Evolutionary conservation across 2,797 vertebrate genomes (phyloP).

Genomic region (Natrix natrix): DNA sequence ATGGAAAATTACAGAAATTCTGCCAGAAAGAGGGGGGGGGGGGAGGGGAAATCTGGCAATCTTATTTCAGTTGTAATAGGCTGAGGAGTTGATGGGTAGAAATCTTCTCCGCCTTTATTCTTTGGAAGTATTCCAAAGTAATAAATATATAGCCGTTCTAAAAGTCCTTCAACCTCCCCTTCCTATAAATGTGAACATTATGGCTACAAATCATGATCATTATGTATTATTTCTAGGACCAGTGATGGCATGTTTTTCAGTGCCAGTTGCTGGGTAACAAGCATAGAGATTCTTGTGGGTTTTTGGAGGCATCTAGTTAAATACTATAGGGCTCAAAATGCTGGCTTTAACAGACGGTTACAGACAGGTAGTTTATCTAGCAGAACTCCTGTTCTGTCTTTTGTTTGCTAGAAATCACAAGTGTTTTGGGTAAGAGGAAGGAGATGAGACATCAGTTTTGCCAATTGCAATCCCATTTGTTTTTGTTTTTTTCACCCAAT

Average conservation of each 20-base stretch:
- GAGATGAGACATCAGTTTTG: background rate
- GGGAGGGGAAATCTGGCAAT: background rate
- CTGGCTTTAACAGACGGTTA: background rate
- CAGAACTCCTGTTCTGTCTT: background rate
- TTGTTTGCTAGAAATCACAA: background rate
- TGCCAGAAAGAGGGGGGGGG: background rate
- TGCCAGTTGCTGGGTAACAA: background rate
- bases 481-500: background rate
- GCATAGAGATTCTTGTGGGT: background rate
- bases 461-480: background rate
- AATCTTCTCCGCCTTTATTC: background rate
- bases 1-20: background rate
- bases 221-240: background rate
- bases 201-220: background rate
- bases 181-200: background rate
- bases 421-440: background rate
- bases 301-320: background rate
- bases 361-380: background rate
- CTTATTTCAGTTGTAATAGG: background rate
- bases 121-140: background rate
- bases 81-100: background rate
- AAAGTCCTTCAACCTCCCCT: background rate
- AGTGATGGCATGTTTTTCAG: background rate
- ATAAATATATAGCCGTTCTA: background rate
- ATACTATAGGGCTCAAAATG: background rate